Percentiles rank a stretch among this genome's conserved stretches.
These are phyloP conservation scores for Phyllotis vaccarum DNA, from an alignment of 2,797 vertebrate genomes.

Conservation along the genomic window DNA sequence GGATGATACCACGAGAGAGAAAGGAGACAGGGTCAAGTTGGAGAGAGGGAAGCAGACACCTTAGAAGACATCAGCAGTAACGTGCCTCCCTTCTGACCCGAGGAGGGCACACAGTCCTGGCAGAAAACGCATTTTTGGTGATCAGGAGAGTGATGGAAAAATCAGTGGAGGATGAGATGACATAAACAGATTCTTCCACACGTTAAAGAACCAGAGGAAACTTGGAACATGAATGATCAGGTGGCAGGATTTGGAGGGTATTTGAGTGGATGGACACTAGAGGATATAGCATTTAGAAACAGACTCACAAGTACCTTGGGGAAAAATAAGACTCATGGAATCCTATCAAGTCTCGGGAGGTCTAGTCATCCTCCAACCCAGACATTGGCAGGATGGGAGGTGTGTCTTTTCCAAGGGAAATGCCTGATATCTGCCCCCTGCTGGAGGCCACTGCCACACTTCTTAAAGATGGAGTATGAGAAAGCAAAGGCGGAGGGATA, in stretches of 20 bases:
- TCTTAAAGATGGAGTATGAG: neutral
- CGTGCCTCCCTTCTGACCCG: neutral
- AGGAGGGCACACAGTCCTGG: neutral
- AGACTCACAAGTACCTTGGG: neutral
- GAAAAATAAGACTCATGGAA: neutral
- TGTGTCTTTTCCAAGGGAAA: conserved; percentile 50
- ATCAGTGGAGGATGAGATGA: neutral
- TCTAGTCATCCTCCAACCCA: neutral
- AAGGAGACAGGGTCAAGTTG: neutral
- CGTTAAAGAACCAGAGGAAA: neutral
- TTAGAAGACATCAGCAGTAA: neutral
- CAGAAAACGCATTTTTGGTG: neutral
- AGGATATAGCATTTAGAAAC: neutral
- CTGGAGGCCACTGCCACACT: conserved; percentile 76
- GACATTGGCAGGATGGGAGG: conserved; percentile 14
- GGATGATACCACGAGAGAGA: neutral
- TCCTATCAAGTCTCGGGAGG: neutral
- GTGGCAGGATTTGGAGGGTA: neutral
- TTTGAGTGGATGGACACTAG: neutral
- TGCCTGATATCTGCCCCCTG: conserved; percentile 83
- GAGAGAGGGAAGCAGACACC: neutral
- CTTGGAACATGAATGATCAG: neutral
- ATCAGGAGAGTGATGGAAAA: neutral
- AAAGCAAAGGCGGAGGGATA: neutral
- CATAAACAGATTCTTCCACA: neutral